Percentiles rank a stretch among this genome's conserved stretches.
These are phyloP conservation scores for Enoplosus armatus DNA, from an alignment of 2,797 vertebrate genomes.

Conservation along the genomic window DNA sequence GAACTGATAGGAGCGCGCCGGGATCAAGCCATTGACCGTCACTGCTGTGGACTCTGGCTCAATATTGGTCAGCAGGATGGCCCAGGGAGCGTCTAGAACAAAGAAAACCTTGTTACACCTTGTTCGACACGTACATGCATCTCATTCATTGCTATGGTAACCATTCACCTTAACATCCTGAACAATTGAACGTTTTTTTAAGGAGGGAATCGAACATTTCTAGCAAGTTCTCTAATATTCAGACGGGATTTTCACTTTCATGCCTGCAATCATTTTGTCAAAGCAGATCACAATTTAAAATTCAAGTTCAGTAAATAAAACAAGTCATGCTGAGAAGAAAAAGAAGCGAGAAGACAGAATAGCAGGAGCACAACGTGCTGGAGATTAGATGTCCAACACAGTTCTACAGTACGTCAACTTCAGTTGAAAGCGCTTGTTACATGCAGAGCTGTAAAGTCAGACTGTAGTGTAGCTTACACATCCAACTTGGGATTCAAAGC, in stretches of 20 bases:
- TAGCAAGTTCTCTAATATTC: slow-evolving; percentile 9
- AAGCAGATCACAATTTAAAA: slow-evolving; percentile 24
- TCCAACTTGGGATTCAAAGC: slow-evolving; percentile 19
- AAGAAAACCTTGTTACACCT: slow-evolving; percentile 11
- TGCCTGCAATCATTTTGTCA: slow-evolving; percentile 30
- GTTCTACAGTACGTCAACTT: not conserved
- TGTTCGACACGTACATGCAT: not conserved
- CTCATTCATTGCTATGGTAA: not conserved
- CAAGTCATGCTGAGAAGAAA: not conserved
- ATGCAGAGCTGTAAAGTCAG: not conserved
- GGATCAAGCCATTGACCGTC: slow-evolving; percentile 91
- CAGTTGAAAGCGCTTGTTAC: not conserved
- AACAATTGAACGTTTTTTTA: not conserved
- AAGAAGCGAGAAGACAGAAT: not conserved
- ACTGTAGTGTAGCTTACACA: not conserved
- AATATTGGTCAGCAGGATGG: slow-evolving; percentile 91
- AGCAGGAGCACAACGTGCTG: not conserved
- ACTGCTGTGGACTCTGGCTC: slow-evolving; percentile 90
- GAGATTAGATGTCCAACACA: not conserved
- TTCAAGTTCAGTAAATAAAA: slow-evolving; percentile 26
- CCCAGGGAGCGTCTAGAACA: slow-evolving; percentile 93
- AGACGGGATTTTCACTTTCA: slow-evolving; percentile 16
- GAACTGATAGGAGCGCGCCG: slow-evolving; percentile 96
- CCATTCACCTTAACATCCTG: not conserved
- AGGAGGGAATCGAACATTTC: not conserved